Evolutionary conservation across 2,797 vertebrate species (phyloP).

Genomic region (Synanceia verrucosa): DNA sequence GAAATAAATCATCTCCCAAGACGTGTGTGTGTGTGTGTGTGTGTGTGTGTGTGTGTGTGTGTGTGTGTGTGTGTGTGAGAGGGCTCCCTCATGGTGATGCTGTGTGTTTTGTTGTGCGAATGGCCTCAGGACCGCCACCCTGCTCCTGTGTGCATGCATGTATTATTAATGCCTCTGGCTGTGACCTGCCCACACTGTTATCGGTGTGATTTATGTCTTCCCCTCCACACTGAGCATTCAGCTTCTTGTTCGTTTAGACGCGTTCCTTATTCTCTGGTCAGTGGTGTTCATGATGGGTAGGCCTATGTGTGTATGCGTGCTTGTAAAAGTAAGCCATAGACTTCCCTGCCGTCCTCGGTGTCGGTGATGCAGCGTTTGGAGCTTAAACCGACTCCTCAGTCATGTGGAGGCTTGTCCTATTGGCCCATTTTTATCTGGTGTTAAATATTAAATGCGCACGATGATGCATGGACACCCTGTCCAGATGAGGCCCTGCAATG

Average conservation of each 20-base stretch:
- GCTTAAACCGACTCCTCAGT: slow-evolving; percentile 51
- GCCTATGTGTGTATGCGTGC: background rate
- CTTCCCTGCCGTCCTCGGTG: slow-evolving; percentile 12
- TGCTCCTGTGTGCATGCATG: slow-evolving; percentile 33
- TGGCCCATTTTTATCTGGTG: slow-evolving; percentile 60
- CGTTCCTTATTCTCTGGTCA: slow-evolving; percentile 35
- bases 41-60: background rate
- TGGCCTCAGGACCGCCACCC: slow-evolving; percentile 64
- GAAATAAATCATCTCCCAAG: slow-evolving; percentile 72
- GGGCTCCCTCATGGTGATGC: slow-evolving; percentile 52
- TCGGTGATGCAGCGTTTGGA: slow-evolving; percentile 41
- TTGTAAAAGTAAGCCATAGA: background rate
- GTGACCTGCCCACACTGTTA: slow-evolving; percentile 78
- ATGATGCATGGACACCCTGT: slow-evolving; percentile 53
- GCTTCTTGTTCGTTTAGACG: slow-evolving; percentile 64
- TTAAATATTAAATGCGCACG: slow-evolving; percentile 56
- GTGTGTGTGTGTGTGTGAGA: background rate
- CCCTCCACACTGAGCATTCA: slow-evolving; percentile 52
- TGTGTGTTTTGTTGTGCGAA: slow-evolving; percentile 67
- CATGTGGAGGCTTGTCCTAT: slow-evolving; percentile 42
- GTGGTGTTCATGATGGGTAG: background rate
- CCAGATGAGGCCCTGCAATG: slow-evolving; percentile 31
- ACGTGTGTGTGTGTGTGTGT: slow-evolving; percentile 4
- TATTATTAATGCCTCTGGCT: slow-evolving; percentile 79
- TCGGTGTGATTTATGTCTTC: slow-evolving; percentile 79